These are phyloP conservation scores for cattle (Bos taurus) DNA, from an alignment of 2,113 vertebrate genomes.

Conservation along the genomic window ARS-UCD2.0 NC_037353.1:2620501-2621000, in stretches of 20 bases:
- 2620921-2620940: background rate
- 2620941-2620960: background rate
- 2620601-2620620: background rate
- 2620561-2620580: background rate
- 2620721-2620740: background rate
- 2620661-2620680: accelerated
- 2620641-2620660: background rate
- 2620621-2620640: background rate
- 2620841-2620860: background rate
- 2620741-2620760: background rate
- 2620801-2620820: background rate
- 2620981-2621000: background rate
- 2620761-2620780: background rate
- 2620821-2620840: background rate
- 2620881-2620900: background rate
- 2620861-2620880: background rate
- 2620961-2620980: background rate
- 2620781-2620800: background rate
- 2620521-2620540: background rate
- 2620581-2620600: background rate
- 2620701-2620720: background rate
- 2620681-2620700: background rate
- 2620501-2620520: background rate
- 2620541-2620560: background rate
- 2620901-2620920: background rate